Base-by-base conservation (phyloP, 2,113 vertebrate species). In the Nibea coibor region DNA sequence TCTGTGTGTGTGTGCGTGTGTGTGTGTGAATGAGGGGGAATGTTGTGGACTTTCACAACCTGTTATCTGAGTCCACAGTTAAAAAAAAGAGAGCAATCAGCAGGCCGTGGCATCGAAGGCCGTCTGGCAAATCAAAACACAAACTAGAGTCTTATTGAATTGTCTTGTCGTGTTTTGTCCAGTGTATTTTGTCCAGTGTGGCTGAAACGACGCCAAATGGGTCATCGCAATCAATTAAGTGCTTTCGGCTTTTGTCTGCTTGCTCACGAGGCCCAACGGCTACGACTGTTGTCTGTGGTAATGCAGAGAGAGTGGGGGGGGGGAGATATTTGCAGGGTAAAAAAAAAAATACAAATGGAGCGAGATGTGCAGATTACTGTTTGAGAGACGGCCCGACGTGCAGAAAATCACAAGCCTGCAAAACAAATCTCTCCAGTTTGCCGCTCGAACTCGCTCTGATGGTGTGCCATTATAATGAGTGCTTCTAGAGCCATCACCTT, bases 151-250 rank as follows among this genome's bases (percentile, higher is more conserved):
- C 50, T 84, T 87, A 82, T 83, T 82, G 65, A 73, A 85, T 61
- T 71, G 78, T 51, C 75, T 65, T 56, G 69, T 73, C 8, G 59
- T 57, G 70, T 74, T 10, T 5, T 72, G 65, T 74, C 43, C 39
- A 61, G 62, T 76, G 76, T 85, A 70, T 39, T 39, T 39, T 39
- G 12, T 56, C 68, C 1, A 4, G 17, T 72, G 69, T 62, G 20
- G 67, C 70, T 75, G 57, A 79, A 86, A 64, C 12, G 4, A 43
- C 71, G 74, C 62, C 59, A 88, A 80, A 85, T 72, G 48, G 71
- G 77, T 81, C 56, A 82, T 90, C 57, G 62, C 61, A 87, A 89
- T 91, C 87, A 93, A 92, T 92, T 89, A 82, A 81, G 67, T 69
- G 71, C 39, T 72, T 75, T 31, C 66, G 57, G 42, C 50, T 72